Evolutionary conservation across 2,797 vertebrate species (phyloP).

Genomic region (Argya squamiceps): DNA sequence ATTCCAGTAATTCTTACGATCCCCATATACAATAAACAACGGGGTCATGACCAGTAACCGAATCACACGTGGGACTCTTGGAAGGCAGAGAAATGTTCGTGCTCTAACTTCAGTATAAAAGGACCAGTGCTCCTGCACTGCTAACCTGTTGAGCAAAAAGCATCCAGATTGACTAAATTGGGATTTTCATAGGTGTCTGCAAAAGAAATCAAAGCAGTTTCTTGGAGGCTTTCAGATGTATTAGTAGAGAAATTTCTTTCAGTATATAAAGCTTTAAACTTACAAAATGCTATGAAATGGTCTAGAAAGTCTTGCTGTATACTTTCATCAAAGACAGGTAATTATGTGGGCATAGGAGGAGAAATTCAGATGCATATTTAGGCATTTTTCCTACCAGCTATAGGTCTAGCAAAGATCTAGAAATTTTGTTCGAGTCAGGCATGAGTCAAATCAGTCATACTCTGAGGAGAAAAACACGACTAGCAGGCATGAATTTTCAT

Average conservation of each 20-base stretch:
- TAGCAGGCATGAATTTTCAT: slow-evolving; percentile 2
- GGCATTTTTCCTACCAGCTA: not conserved
- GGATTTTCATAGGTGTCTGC: not conserved
- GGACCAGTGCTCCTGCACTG: not conserved
- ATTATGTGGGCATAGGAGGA: not conserved
- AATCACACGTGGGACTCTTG: not conserved
- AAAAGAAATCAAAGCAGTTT: not conserved
- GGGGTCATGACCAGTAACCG: not conserved
- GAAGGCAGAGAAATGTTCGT: not conserved
- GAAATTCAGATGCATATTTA: not conserved
- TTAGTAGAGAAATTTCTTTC: not conserved
- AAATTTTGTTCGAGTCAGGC: not conserved
- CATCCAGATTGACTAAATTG: not conserved
- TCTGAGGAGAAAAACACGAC: not conserved
- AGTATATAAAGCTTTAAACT: not conserved
- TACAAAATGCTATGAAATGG: not conserved
- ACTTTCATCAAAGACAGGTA: not conserved
- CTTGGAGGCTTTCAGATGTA: not conserved
- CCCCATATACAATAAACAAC: not conserved
- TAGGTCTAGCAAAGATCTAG: not conserved
- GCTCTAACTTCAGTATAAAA: not conserved
- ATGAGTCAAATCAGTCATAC: not conserved
- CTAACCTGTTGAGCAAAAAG: not conserved
- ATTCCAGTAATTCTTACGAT: slow-evolving; percentile 12
- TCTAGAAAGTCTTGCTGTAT: not conserved